Percentiles rank a stretch among this genome's conserved stretches.
These are phyloP conservation scores for Mormyrus lacerda DNA, from an alignment of 2,113 vertebrate species.

Conservation along the genomic window DNA sequence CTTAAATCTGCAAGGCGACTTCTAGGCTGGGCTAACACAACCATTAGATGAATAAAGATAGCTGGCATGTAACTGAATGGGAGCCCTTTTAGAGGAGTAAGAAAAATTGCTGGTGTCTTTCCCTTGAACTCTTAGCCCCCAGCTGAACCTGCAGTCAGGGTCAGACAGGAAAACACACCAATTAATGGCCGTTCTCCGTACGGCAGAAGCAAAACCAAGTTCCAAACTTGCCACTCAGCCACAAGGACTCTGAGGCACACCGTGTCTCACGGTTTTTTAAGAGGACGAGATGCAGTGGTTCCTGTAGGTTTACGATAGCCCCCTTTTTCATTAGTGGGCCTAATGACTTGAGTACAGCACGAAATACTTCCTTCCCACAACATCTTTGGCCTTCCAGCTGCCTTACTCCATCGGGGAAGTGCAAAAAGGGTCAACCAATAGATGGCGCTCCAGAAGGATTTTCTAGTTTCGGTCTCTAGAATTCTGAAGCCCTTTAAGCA, in stretches of 20 bases:
- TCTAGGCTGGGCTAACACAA: conserved; percentile 30
- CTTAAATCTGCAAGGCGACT: conserved; percentile 13
- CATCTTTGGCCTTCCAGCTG: not conserved
- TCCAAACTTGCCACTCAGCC: conserved; percentile 42
- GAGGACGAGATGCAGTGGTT: not conserved
- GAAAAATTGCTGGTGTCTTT: conserved; percentile 47
- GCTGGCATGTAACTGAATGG: conserved; percentile 36
- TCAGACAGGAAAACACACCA: conserved; percentile 48
- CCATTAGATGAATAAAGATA: conserved; percentile 24
- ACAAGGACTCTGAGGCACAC: not conserved
- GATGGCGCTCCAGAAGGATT: not conserved
- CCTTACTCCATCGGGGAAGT: not conserved
- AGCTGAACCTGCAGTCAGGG: conserved; percentile 51
- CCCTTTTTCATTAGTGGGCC: not conserved
- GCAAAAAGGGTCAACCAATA: too few relatives aligned
- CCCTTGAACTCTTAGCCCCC: conserved; percentile 53
- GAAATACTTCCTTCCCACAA: not conserved
- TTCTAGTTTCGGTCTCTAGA: not conserved
- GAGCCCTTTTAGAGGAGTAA: conserved; percentile 34
- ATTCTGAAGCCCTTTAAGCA: not conserved
- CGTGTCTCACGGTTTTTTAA: not conserved
- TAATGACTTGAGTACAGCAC: not conserved
- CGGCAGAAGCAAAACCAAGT: conserved; percentile 36
- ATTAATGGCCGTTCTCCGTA: conserved; percentile 32
- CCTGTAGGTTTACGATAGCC: not conserved